Base-by-base conservation (phyloP, 2,888 invertebrate genomes). In the Tyria jacobaeae region DNA sequence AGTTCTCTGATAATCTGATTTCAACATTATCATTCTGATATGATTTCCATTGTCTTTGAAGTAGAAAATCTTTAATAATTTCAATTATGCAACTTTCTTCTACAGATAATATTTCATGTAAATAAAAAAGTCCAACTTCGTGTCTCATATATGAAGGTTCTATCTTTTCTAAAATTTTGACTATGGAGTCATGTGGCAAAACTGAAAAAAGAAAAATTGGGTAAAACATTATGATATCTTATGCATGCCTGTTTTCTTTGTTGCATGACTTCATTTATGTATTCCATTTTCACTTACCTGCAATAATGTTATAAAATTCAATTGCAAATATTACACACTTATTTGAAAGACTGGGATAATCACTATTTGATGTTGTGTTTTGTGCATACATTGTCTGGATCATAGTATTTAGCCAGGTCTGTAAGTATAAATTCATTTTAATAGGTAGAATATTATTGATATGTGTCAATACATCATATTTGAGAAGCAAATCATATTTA, bases 331-430 rank as follows among this genome's bases (percentile, higher is more conserved):
- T 69, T 14, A 52, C 71, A 56, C 85, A 84, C 67, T 84, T 87
- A 68, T 83, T 87, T 34, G 84, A 87, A 41, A 75, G 81, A 60
- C 88, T 88, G 25, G 93, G 91, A 71, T 89, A 93, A 68, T 92
- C 85, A 66, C 70, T 81, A 60, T 85, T 87, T 39, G 89, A 88
- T 57, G 86, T 81, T 15, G 73, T 81, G 67, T 90, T 90, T 67
- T 85, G 89, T 9, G 87, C 78, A 62, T 92, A 92, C 73, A 89
- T 87, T 52, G 85, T 88, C 73, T 93, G 89, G 27, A 89, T 78
- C 41, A 90, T 82, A 31, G 83, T 70, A 70, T 92, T 92, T 10
- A 93, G 70, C 92, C 91, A 92, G n/a, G 74, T 76, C 93, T 93
- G 87, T 68, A 85, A 89, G 72, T 39, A 56, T 31, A 35, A 49